Conservation (phyloP, 2,888 invertebrate species). For the Nezara viridula region DNA sequence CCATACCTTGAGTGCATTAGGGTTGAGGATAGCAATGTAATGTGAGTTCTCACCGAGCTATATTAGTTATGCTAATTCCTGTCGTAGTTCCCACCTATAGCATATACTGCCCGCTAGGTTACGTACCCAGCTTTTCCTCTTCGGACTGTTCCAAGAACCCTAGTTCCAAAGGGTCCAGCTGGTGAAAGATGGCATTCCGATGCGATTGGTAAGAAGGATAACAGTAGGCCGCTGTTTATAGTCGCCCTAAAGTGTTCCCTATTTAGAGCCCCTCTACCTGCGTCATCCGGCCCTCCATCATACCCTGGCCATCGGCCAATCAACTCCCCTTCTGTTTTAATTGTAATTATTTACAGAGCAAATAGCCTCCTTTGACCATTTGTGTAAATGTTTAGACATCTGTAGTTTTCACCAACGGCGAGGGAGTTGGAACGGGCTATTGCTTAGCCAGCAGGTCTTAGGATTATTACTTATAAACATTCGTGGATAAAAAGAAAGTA, state of each 20-base stretch:
- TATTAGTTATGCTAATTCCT: too few relatives aligned
- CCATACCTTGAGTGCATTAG: too few relatives aligned
- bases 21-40: too few relatives aligned
- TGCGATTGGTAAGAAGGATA: constrained; percentile 29
- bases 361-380: constrained; percentile 8
- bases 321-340: not conserved
- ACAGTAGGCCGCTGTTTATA: constrained; percentile 24
- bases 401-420: not conserved
- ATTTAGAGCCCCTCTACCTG: constrained; percentile 40
- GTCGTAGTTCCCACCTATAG: too few relatives aligned
- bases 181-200: constrained; percentile 8
- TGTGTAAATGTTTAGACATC: constrained; percentile 34
- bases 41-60: too few relatives aligned
- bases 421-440: not conserved
- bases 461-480: not conserved
- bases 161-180: not conserved
- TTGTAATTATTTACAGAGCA: constrained; percentile 37
- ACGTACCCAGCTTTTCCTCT: not conserved
- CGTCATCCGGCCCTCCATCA: constrained; percentile 38
- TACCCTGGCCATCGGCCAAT: constrained; percentile 29
- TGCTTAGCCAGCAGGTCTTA: not conserved
- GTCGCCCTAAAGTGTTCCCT: constrained; percentile 24
- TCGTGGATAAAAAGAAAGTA: not conserved
- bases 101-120: too few relatives aligned
- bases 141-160: not conserved